Percentiles rank a stretch among this genome's conserved stretches.
phyloP scores from a whole-genome alignment of 2,797 vertebrate genomes.

The Ptychobarbus kaznakovi region DNA sequence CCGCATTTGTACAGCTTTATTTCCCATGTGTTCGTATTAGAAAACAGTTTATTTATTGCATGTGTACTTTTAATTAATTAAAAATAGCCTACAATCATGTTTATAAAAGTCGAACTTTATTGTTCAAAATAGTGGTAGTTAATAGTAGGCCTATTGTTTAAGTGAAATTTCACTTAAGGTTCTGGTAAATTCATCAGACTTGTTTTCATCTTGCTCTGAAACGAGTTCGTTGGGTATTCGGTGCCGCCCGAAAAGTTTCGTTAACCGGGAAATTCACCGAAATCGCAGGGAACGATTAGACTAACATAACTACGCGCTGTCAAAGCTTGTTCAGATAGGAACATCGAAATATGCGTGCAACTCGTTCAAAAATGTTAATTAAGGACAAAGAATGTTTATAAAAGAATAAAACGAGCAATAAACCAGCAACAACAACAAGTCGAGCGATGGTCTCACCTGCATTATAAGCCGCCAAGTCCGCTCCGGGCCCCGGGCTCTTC shows the following conservation, averaged over 20 bases:
- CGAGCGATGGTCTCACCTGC: conserved; percentile 83
- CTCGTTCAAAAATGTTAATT: not conserved
- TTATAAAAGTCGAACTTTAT: not conserved
- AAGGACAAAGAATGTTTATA: no score
- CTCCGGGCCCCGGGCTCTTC: conserved; percentile 94
- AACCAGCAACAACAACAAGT: conserved; percentile 12
- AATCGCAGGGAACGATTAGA: not conserved
- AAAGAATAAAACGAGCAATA: not conserved
- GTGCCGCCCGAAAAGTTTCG: not conserved
- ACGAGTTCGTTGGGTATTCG: not conserved
- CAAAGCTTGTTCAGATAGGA: not conserved
- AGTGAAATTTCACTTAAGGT: not conserved
- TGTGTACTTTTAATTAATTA: not conserved
- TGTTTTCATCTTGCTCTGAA: not conserved
- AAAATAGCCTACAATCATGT: not conserved
- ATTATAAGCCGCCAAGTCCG: conserved; percentile 95
- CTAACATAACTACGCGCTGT: not conserved
- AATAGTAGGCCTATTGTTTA: not conserved
- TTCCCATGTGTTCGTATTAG: not conserved
- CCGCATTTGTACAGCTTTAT: not conserved
- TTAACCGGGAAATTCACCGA: not conserved
- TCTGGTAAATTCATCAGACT: not conserved
- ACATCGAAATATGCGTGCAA: not conserved
- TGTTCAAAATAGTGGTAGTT: not conserved
- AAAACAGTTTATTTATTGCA: not conserved